phyloP scores from a whole-genome alignment of 2,113 vertebrate genomes.

The Ceyx melanurus region DNA sequence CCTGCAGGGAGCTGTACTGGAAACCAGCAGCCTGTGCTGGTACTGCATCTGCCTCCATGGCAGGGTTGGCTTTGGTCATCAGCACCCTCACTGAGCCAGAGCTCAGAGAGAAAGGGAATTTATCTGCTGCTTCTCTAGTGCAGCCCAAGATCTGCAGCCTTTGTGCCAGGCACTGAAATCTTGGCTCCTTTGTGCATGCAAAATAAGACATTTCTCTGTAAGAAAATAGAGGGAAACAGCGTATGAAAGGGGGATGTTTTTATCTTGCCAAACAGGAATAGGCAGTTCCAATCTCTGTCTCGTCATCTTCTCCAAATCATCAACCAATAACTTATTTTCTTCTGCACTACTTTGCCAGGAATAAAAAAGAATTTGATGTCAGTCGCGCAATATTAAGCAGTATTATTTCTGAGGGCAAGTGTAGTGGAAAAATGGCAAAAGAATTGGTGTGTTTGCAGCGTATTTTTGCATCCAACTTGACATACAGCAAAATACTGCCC shows the following conservation, averaged over 20 bases:
- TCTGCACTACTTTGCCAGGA: conserved; percentile 5
- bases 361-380: conserved; percentile 29
- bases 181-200: conserved; percentile 25
- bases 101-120: neutral
- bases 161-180: neutral
- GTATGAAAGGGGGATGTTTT: conserved; percentile 49
- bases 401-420: conserved; percentile 53
- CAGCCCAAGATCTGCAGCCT: conserved; percentile 5
- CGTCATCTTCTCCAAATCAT: conserved; percentile 14
- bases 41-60: rapidly evolving
- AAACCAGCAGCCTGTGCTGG: neutral
- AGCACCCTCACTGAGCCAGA: neutral
- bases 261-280: conserved; percentile 54
- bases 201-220: conserved; percentile 48
- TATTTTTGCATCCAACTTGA: neutral
- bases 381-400: neutral
- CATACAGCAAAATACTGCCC: neutral
- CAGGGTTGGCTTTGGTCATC: neutral
- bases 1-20: rapidly evolving
- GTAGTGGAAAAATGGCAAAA: conserved; percentile 48
- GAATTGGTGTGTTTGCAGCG: conserved; percentile 23
- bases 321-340: neutral
- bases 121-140: neutral
- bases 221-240: conserved; percentile 33
- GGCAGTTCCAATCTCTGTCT: conserved; percentile 44